Base-by-base conservation (phyloP, 2,888 invertebrate species). In the Tetragnatha montana region DNA sequence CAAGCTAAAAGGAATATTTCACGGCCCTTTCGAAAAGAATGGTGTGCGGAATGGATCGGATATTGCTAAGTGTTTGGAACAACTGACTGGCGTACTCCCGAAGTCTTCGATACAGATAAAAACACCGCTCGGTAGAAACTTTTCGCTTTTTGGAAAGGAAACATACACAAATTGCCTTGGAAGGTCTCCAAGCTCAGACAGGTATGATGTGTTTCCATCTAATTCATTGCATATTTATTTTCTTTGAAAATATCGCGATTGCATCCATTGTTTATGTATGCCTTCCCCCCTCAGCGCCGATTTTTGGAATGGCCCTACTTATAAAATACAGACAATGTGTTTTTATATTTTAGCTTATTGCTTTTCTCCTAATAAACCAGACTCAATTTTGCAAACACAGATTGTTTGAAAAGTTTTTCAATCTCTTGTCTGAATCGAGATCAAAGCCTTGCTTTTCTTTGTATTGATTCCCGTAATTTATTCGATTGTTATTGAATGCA, bases 181-280 rank as follows among this genome's bases (percentile, higher is more conserved):
- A 19, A 81, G 89, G 81, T 89, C 89, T 10, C 89, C 89, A 22
- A 89, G 89, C 22, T 85, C 85, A 4, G 89, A 89, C 81, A 89
- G 89, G 89, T 89, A 71, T 76, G 85, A 21, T 8, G 21, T 22
- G 6, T 71, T 78, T 79, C 6, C 60, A 10, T 17, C 17, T 10
- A 8, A 60, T 17, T 17, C 17, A 4, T 71, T 19, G 19, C 60
- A 60, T 17, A 60, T 60, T 8, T 7, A 21, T n/a, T 8, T 35
- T 3, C 35, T 4, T 21, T n/a, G 35, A 74, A 82, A 71, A 22
- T 74, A 71, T 22, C 51, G 74, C 21, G 51, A 75, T 6, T 60
- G 74, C 60, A 69, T 51, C 87, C 70, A 76, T 88, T 88, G 88
- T 88, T 88, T 88, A 88, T 76, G 68, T 83, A 68, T 60, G 21